Evolutionary conservation across 2,888 invertebrate species (phyloP).

Genomic region (Tetragonula carbonaria): DNA sequence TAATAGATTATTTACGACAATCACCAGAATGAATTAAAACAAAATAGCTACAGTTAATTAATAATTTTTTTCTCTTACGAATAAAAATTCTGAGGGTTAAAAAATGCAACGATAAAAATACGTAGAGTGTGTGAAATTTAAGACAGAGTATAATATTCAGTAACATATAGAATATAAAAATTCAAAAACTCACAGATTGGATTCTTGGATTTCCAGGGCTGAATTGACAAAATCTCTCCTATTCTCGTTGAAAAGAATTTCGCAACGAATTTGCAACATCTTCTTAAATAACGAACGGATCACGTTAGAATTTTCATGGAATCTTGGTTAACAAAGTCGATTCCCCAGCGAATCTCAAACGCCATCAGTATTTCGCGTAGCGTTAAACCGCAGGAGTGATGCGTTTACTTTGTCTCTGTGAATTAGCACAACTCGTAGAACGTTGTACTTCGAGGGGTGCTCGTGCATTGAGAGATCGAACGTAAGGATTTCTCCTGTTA

Average conservation of each 20-base stretch:
- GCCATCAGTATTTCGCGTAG: not conserved
- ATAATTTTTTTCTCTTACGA: too few species aligned
- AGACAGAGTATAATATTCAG: too few species aligned
- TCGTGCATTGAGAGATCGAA: conserved; percentile 18
- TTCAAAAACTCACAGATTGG: too few species aligned
- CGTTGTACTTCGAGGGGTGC: not conserved
- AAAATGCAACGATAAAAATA: too few species aligned
- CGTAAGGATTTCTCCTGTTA: conserved; percentile 29
- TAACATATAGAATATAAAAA: too few species aligned
- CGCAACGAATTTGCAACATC: not conserved
- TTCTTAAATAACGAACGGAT: not conserved
- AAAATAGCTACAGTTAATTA: too few species aligned
- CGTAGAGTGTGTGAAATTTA: too few species aligned
- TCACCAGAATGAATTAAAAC: too few species aligned
- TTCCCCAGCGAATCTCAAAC: not conserved
- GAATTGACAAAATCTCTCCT: too few species aligned
- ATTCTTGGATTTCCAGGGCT: too few species aligned
- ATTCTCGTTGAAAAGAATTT: not conserved
- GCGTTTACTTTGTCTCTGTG: conserved; percentile 9
- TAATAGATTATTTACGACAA: too few species aligned
- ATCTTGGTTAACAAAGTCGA: not conserved
- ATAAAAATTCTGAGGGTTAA: too few species aligned
- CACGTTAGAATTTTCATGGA: not conserved
- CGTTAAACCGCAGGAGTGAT: conserved; percentile 4
- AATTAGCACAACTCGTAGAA: not conserved